Evolutionary conservation across 2,888 invertebrate genomes (phyloP), one percentile per base, ranked within the genome.

Genomic region (Ceratothoa steindachneri): DNA sequence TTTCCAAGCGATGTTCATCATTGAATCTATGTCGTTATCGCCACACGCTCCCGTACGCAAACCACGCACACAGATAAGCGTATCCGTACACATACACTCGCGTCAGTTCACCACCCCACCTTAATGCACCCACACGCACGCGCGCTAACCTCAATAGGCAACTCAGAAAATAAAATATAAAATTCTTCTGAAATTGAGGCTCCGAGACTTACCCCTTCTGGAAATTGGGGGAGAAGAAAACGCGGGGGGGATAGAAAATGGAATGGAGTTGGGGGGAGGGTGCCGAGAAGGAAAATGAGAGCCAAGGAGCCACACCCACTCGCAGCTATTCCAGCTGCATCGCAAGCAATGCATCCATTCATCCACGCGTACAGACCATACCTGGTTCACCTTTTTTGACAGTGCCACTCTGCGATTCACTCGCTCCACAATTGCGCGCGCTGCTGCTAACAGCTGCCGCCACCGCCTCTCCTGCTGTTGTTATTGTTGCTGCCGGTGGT

Each of bases 331-430:
- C 55, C 55, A 55, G 55, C 55, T 55, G 55, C 55, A 55, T 55
- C 55, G 19, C 15, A 55, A 55, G 55, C 55, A 55, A 55, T 55
- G 55, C 55, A 55, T 55, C 19, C 55, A 55, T 55, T 55, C 55
- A 55, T 55, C 55, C 55, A 22, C 55, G 55, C 55, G 55, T 22
- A 22, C 55, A 55, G 55, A 15, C 55, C 55, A 55, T 55, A 55
- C 55, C 55, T 55, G 55, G 55, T 55, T 55, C 55, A 19, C 55
- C 41, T 41, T 41, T 41, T 41, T 41, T 41, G 41, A 41, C 7
- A 41, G 41, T 55, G 55, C 19, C 55, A 55, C 55, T 55, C 55
- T 19, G 55, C 15, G 55, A 19, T 55, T 22, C 7, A 22, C 55
- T 55, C 55, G 55, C 55, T 7, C 19, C 7, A 22, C 24, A 15